These are phyloP conservation scores for Drosophila putrida DNA, from an alignment of 2,888 invertebrate species.

Conservation along the genomic window DNA sequence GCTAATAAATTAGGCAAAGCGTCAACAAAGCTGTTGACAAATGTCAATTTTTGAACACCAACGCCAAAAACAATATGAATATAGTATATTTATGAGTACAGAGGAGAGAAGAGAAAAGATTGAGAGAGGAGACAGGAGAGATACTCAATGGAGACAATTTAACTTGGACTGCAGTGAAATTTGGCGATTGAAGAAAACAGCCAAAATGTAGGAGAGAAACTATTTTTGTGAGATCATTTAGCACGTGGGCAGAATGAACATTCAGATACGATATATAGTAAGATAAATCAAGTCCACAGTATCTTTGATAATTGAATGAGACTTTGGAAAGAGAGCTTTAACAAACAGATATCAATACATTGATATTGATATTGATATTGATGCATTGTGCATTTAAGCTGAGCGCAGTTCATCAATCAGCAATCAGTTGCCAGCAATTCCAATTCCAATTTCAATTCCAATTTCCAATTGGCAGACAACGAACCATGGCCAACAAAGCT, in stretches of 20 bases:
- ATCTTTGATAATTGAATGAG: slow-evolving; percentile 14
- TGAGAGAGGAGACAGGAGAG: background rate
- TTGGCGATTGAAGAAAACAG: slow-evolving; percentile 32
- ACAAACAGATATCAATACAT: background rate
- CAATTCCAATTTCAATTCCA: background rate
- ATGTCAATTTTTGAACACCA: slow-evolving; percentile 54
- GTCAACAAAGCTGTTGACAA: slow-evolving; percentile 72
- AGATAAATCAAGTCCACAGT: slow-evolving; percentile 2
- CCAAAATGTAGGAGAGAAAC: slow-evolving; percentile 32
- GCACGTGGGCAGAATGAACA: slow-evolving; percentile 30
- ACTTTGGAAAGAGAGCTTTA: background rate
- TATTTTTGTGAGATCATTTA: slow-evolving; percentile 44
- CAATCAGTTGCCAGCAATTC: slow-evolving; percentile 14
- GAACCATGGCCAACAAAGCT: slow-evolving; percentile 29
- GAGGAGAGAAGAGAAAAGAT: background rate
- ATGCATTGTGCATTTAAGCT: slow-evolving; percentile 2
- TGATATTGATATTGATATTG: background rate
- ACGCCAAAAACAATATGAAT: slow-evolving; percentile 45
- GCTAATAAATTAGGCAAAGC: slow-evolving; percentile 65
- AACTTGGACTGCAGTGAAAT: slow-evolving; percentile 43
- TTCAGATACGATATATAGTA: background rate
- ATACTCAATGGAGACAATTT: slow-evolving; percentile 9
- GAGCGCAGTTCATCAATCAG: slow-evolving; percentile 54
- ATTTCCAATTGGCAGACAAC: slow-evolving; percentile 16
- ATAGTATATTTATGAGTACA: slow-evolving; percentile 4